phyloP scores from a whole-genome alignment of 1,140 invertebrate species.

The Euura saliciscinereae region DNA sequence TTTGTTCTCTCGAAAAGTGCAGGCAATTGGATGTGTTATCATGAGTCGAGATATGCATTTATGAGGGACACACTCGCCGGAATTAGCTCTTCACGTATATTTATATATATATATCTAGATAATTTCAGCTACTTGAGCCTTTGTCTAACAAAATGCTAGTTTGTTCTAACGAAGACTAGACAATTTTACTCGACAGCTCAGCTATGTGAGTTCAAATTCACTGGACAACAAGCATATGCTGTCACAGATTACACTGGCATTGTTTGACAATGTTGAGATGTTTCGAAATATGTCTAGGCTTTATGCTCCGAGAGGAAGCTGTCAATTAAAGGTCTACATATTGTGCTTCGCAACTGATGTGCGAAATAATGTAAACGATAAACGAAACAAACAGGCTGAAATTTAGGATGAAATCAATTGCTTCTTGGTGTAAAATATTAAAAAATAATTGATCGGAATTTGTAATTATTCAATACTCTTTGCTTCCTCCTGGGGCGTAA shows the following conservation, averaged over 20 bases:
- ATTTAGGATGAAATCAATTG: background rate
- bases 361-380: background rate
- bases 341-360: background rate
- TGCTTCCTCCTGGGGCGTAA: background rate
- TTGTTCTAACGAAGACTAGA: conserved; percentile 25
- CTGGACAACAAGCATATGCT: conserved; percentile 29
- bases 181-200: conserved; percentile 12
- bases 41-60: conserved; percentile 32
- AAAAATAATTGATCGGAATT: background rate
- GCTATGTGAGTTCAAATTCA: conserved; percentile 18
- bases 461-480: conserved; percentile 10
- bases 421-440: background rate
- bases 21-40: background rate
- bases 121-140: conserved; percentile 26
- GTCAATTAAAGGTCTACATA: background rate
- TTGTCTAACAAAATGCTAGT: conserved; percentile 22
- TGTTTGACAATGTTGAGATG: conserved; percentile 25
- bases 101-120: conserved; percentile 23
- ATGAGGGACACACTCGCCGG: conserved; percentile 25
- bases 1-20: conserved; percentile 1
- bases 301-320: conserved; percentile 31
- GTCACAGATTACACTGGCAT: conserved; percentile 22
- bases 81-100: conserved; percentile 26
- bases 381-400: too few relatives aligned
- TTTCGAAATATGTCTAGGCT: conserved; percentile 16